phyloP scores from a whole-genome alignment of 2,113 vertebrate species.

The Syrmaticus mikado region DNA sequence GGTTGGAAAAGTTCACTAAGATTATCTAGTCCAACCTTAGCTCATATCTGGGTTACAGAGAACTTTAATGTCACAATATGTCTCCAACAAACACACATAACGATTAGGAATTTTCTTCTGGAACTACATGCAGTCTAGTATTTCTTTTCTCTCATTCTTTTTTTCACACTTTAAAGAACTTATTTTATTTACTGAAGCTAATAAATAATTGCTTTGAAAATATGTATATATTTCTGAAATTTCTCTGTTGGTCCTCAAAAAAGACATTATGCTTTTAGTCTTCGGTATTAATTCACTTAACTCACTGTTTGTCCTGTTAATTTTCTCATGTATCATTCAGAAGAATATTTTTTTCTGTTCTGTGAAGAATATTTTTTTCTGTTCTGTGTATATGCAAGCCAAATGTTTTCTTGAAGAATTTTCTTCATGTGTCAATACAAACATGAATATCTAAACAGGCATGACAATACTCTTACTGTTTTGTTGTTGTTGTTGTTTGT shows the following conservation, averaged over 20 bases:
- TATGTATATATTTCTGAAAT: neutral
- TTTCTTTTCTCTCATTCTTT: neutral
- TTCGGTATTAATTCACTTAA: neutral
- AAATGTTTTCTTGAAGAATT: neutral
- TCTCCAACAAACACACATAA: accelerated
- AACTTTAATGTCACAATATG: neutral
- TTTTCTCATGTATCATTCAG: neutral
- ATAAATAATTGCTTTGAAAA: neutral
- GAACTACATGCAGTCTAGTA: neutral
- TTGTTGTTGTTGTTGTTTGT: too few relatives aligned
- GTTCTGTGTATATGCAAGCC: neutral
- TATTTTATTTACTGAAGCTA: neutral
- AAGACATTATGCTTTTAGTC: neutral
- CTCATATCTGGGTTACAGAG: neutral
- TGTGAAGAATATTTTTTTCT: neutral
- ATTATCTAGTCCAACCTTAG: too few relatives aligned
- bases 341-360: neutral
- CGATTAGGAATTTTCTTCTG: neutral
- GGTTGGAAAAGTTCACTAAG: too few relatives aligned
- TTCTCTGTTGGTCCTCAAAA: neutral
- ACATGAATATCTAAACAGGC: neutral
- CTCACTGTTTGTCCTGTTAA: neutral
- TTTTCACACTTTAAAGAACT: neutral
- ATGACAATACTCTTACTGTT: neutral
- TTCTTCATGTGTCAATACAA: neutral